Conservation (phyloP, 2,113 vertebrate genomes). For the Carassius carassius region DNA sequence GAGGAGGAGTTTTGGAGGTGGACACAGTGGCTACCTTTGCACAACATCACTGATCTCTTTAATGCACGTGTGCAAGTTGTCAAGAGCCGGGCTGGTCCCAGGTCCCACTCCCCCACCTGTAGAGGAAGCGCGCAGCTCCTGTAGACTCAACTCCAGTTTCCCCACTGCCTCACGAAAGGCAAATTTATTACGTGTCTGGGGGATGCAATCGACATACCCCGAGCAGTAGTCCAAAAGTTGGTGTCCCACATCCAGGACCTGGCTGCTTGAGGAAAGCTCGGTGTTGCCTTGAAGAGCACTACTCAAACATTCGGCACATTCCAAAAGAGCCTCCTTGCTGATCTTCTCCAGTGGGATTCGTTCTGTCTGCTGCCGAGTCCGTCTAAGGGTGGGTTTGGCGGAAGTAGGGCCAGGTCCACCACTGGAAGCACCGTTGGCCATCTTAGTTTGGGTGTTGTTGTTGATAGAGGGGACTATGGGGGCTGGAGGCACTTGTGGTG, state of each 20-base stretch:
- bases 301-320: slow-evolving; percentile 89
- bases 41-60: slow-evolving; percentile 98
- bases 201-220: slow-evolving; percentile 98
- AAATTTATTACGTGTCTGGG: slow-evolving; percentile 97
- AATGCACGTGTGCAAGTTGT: slow-evolving; percentile 93
- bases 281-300: slow-evolving; percentile 78
- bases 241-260: slow-evolving; percentile 93
- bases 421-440: slow-evolving; percentile 80
- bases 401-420: slow-evolving; percentile 63
- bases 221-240: slow-evolving; percentile 97
- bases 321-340: slow-evolving; percentile 91
- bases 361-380: slow-evolving; percentile 86
- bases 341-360: slow-evolving; percentile 86
- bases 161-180: slow-evolving; percentile 97
- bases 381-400: slow-evolving; percentile 85
- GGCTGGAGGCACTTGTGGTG: slow-evolving; percentile 91
- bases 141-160: slow-evolving; percentile 94
- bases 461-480: slow-evolving; percentile 66
- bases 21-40: slow-evolving; percentile 91
- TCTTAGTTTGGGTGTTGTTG: slow-evolving; percentile 78
- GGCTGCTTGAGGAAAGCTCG: slow-evolving; percentile 88
- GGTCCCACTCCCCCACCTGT: slow-evolving; percentile 76
- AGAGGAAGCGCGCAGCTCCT: slow-evolving; percentile 94
- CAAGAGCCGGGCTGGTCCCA: slow-evolving; percentile 86
- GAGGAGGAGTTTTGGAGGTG: slow-evolving; percentile 65